Evolutionary conservation across 2,113 vertebrate genomes (phyloP).

Genomic region (Saccopteryx bilineata): DNA sequence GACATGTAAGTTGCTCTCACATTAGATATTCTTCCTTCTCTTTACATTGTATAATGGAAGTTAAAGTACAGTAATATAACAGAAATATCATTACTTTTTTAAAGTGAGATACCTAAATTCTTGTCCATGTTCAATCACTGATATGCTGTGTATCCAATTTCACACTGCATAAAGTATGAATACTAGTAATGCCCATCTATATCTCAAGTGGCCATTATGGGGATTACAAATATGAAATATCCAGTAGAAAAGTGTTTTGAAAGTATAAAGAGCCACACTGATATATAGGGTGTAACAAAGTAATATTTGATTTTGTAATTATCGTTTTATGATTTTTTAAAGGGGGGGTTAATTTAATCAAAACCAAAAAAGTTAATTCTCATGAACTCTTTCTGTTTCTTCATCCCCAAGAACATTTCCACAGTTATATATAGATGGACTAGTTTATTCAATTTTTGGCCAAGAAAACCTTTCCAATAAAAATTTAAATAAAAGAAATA

Average conservation of each 20-base stretch:
- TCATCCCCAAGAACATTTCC: background rate
- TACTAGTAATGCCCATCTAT: background rate
- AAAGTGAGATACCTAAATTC: background rate
- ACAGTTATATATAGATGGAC: background rate
- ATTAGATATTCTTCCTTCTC: background rate
- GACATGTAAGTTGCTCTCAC: background rate
- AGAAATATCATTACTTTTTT: background rate
- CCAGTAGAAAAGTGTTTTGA: background rate
- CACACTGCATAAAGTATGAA: background rate
- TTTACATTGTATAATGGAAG: background rate
- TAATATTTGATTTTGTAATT: background rate
- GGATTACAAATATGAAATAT: background rate
- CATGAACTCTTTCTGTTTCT: background rate
- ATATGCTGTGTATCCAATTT: background rate
- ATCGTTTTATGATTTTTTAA: background rate
- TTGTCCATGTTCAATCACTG: background rate
- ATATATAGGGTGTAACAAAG: background rate
- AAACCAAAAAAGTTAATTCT: background rate
- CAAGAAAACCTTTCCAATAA: background rate
- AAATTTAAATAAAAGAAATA: background rate
- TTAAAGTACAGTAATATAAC: constrained; percentile 33
- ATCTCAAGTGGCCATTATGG: background rate
- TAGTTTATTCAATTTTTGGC: background rate
- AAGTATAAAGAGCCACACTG: background rate
- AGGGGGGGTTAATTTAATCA: background rate